Base-by-base conservation (phyloP, 1,140 invertebrate genomes). In the Papilio machaon region DNA sequence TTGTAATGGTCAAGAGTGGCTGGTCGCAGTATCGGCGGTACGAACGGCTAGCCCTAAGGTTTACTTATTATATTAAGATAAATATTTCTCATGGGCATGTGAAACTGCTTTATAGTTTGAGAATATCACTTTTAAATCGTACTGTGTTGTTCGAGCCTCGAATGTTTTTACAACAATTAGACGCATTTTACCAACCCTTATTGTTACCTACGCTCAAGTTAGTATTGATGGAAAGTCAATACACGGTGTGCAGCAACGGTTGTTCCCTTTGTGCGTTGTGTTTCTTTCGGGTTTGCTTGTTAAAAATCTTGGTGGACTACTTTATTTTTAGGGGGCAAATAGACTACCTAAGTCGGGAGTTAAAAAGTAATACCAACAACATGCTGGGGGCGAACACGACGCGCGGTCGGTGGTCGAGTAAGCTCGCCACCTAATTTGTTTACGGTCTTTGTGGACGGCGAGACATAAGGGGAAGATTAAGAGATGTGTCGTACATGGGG, bases 61-160 rank as follows among this genome's bases (percentile, higher is more conserved):
- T 94, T 94, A 93, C 93, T 93, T 94, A 94, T 93, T 93, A 93
- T 93, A 94, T 94, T 94, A 93, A 92, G 91, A 89, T 93, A 94
- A 93, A 94, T 94, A 93, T 94, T 94, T 94, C 93, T 93, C 93
- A 93, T 90, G 87, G 79, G 83, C 89, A 88, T 90, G 93, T 94
- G 92, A 94, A 94, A 94, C 91, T 91, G 87, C 91, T 93, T 93
- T 94, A 94, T 92, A 91, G 91, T 89, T 90, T 87, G 91, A 92
- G 91, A 93, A 92, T 94, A 93, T 94, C 91, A 93, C 90, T 93
- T 93, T 92, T 90, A 93, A 93, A 92, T 91, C 93, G 88, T 93
- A 88, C 90, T 89, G 86, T 91, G 90, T 91, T 91, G 90, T 91
- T 90, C 85, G 86, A 91, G 82, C 80, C 77, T 89, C 85, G 87